Base-by-base conservation (phyloP, 2,113 vertebrate species). In the Pleuronectes platessa region DNA sequence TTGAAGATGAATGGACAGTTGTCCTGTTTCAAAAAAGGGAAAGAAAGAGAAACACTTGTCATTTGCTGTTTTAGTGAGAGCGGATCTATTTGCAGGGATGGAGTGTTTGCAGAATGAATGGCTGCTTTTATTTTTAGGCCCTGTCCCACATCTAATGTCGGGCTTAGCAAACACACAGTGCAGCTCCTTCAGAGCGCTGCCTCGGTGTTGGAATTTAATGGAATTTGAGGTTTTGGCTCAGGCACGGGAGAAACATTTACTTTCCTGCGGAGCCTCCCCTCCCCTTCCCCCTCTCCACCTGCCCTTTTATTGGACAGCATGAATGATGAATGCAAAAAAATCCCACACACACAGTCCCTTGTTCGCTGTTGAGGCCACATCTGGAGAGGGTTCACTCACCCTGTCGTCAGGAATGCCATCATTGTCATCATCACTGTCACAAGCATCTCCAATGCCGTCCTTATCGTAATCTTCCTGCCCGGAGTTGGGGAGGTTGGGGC, bases 381-480 rank as follows among this genome's bases (percentile, higher is more conserved):
- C 15, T 68, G 18, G 23, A 42, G 53, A 71, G 2, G 2, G 65
- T 68, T 61, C 42, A 83, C 93, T 94, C 94, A 98, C 98, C 93
- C 96, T 93, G 6, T 97, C 97, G 69, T 99, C 98, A 76, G 95
- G 95, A 87, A 99, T 97, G 74, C 96, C 89, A 76, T 99, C 98
- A 2, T 99, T 96, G 53, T 99, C 98, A 2, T 99, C 98, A 13
- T 99, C 98, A 0, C 58, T 92, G 80, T 99, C 98, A 87, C 98
- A 99, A 71, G 98, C 98, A 82, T 99, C 98, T 20, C 98, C 98
- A 47, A 95, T 94, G 71, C 97, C 97, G 66, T 99, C 98, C 65
- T 96, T 98, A 92, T 99, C 98, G 1, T 99, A 97, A 92, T 99
- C 98, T 92, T 99, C 98, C 80, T 99, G 98, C 0, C 98, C 98